Evolutionary conservation across 2,888 invertebrate species (phyloP).

Genomic region (Cantharis rustica): DNA sequence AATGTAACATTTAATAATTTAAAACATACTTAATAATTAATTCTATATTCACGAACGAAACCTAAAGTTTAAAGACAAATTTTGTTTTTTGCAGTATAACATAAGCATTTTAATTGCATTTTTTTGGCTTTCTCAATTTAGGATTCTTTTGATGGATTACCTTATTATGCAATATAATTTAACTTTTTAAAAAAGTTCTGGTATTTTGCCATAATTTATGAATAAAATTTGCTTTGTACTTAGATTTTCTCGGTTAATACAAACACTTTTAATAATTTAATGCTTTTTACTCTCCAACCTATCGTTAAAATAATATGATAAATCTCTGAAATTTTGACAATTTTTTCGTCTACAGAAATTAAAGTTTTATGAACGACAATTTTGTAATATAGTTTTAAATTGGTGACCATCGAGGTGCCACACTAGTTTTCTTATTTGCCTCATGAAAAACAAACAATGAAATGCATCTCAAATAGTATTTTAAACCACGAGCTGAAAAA

Average conservation of each 20-base stretch:
- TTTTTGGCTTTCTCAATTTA: not conserved
- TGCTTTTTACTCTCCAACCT: not conserved
- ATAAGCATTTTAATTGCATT: not conserved
- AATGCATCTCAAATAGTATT: no score
- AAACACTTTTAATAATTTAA: not conserved
- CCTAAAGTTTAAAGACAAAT: not conserved
- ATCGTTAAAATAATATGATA: not conserved
- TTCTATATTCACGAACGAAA: not conserved
- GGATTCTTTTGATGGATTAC: not conserved
- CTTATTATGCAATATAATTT: constrained; percentile 1
- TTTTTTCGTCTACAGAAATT: not conserved
- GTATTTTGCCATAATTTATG: not conserved
- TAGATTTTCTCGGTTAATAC: not conserved
- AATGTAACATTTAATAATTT: not conserved
- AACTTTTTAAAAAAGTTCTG: not conserved
- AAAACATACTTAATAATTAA: not conserved
- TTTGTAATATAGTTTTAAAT: no score
- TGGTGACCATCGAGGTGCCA: no score
- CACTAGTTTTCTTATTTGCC: no score
- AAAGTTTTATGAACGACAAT: not conserved
- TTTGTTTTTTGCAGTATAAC: not conserved
- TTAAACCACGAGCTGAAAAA: no score
- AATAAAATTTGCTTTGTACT: not conserved
- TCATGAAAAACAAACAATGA: no score
- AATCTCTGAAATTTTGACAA: not conserved